Base-by-base conservation (phyloP, 2,888 invertebrate species). In the Pemphredon lugubris region DNA sequence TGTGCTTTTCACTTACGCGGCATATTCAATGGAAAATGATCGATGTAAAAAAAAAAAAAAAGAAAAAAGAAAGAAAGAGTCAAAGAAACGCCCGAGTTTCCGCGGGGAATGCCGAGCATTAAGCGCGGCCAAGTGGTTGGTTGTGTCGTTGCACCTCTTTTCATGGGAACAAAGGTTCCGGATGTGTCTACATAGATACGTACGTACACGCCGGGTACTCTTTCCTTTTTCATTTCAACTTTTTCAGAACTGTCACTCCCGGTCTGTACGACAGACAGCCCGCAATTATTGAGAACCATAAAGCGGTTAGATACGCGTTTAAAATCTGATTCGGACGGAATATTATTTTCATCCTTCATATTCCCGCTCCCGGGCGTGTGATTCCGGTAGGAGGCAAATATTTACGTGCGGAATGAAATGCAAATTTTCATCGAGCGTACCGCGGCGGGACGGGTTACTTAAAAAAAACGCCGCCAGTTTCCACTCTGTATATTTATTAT, bases 351-450 rank as follows among this genome's bases (percentile, higher is more conserved):
- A 0, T 42, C 7, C 23, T 6, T 9, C 14, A 13, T 6, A 16
- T 13, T 18, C 14, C 21, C 44, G 37, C 21, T 23, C 3, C 16
- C 26, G 18, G 20, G 39, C 16, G 21, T 45, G 32, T n/a, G 32
- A 21, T 42, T 48, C 30, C 40, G 48, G 21, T 30, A 20, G 32
- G 23, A 11, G 20, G 53, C 45, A 74, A 74, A 74, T 74, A 74
- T 74, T 74, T 74, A 65, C 53, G 40, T 21, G 40, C 39, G 48
- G 44, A 53, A 74, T 65, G 70, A 74, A 74, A 74, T 74, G 70
- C 65, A 74, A 74, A 74, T 74, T 70, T 74, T 26, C 51, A 48
- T 57, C 44, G 50, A 32, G 58, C 50, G 32, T 9, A 16, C 1
- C 13, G n/a, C 16, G 20, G 20, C 16, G 45, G 18, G 40, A 14